Conservation (phyloP, 2,888 invertebrate species). For the Drosophila ezoana region DNA sequence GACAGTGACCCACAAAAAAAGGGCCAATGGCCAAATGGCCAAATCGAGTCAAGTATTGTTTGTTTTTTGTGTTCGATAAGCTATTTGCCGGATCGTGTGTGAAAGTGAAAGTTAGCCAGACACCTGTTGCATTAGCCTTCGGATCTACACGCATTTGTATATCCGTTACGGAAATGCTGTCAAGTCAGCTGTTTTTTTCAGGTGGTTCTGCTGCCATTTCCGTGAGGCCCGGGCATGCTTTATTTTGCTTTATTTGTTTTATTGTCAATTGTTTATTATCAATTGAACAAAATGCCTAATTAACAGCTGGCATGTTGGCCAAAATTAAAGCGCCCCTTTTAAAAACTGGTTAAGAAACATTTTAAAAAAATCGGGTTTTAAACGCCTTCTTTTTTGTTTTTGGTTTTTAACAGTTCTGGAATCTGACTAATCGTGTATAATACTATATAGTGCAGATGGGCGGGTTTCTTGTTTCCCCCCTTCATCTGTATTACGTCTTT, state of each 20-base stretch:
- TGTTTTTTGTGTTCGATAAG: too few species aligned
- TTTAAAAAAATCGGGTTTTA: conserved; percentile 4
- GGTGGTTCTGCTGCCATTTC: conserved; percentile 42
- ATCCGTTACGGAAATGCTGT: conserved; percentile 49
- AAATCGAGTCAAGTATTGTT: background rate
- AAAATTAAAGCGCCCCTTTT: conserved; percentile 36
- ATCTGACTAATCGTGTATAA: background rate
- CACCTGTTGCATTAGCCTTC: conserved; percentile 37
- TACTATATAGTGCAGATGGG: conserved; percentile 1
- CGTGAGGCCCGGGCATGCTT: too few species aligned
- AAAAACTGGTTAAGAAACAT: conserved; percentile 32
- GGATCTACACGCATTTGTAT: conserved; percentile 5
- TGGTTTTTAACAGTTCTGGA: conserved; percentile 15
- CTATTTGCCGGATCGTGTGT: background rate
- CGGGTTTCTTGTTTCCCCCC: background rate
- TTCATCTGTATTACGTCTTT: background rate
- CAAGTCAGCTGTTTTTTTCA: conserved; percentile 31
- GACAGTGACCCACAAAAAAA: conserved; percentile 63
- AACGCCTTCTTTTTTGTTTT: conserved; percentile 1
- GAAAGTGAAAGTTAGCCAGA: conserved; percentile 47
- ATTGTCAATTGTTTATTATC: conserved; percentile 23
- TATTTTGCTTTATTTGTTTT: conserved; percentile 34
- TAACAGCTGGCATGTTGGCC: conserved; percentile 40
- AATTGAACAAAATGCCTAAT: conserved; percentile 34
- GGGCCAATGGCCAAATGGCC: conserved; percentile 1